Evolutionary conservation across 2,888 invertebrate species (phyloP), one percentile per base, ranked within the genome.

Genomic region (Meghimatium bilineatum): DNA sequence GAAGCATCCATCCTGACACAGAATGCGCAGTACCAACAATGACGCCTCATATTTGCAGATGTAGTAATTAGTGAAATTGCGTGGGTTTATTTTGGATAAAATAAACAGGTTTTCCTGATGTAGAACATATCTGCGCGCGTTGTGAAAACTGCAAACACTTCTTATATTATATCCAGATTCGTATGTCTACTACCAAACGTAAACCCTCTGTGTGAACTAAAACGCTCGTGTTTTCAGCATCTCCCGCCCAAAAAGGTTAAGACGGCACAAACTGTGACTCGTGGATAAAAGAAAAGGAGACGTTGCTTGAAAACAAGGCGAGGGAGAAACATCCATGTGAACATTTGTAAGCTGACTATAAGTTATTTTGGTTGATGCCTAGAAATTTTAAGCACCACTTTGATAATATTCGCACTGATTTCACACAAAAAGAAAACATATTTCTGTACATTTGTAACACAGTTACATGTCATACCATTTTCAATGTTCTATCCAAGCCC

Each of bases 161-260:
- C 38, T 17, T 38, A 44, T 44, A 44, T 36, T 36, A 69, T n/a
- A n/a, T 29, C n/a, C 44, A 72, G 29, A 12, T 36, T 36, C 36
- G 2, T 26, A 26, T 5, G 26, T 5, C 29, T 36, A 10, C 38
- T 20, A 26, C 36, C 17, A 36, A 10, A 69, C 69, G 69, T 69
- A 69, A 69, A 38, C 69, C 5, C n/a, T 20, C 23, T 69, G 69
- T 10, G 36, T 36, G 69, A 69, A 36, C 3, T 20, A 23, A 69
- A 69, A 17, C 29, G 6, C 69, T 69, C n/a, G 12, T 26, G 74
- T 20, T 52, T 52, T 49, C 74, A 52, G 20, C 74, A 52, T 74
- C 52, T 52, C 52, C 74, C 74, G 74, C 52, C 49, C 32, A 29
- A 49, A 44, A 72, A 49, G 72, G 52, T 74, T 49, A 29, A 52